Base-by-base conservation (phyloP, 1,140 invertebrate species). In the Orchestia grillus region DNA sequence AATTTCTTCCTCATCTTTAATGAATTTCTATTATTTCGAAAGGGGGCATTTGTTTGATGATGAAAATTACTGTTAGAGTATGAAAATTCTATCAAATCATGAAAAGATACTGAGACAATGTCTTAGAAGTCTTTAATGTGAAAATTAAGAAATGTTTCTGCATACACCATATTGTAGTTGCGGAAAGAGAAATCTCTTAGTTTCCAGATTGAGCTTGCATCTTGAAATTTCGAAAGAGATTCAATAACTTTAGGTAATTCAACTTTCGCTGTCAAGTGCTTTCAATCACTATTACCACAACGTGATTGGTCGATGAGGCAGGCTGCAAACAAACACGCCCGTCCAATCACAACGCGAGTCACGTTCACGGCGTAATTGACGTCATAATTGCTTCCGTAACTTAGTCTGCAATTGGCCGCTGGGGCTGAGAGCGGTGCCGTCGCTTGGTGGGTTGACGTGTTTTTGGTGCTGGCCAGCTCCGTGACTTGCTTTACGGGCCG, bases 271-370 rank as follows among this genome's bases (percentile, higher is more conserved):
- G n/a, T 41, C 28, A 36, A 43, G 23, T 42, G 4, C n/a, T 28
- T 90, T 15, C 88, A 90, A 36, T 44, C 43, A 41, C 43, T 42
- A 42, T 90, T 42, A 42, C 88, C 1, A 44, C n/a, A 42, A 44
- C 88, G n/a, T 90, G 88, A 90, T 90, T 90, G 88, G 88, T 36
- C 41, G 62, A 42, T 90, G n/a, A 41, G n/a, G 88, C 88, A 90
- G 43, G n/a, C 15, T 4, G 15, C 88, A 90, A 44, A 41, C 41
- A 41, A 90, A 90, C 43, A 15, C n/a, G 11, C 4, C 41, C 88
- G 15, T 41, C 88, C 88, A 90, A 90, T 90, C 43, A 44, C 36
- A 36, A 44, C 0, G 88, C 88, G 88, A 90, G 88, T 90, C 88
- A 90, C 88, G 88, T 44, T 42, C 88, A 77, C 36, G 11, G 11